phyloP scores from a whole-genome alignment of 1,140 invertebrate genomes.

The Eufriesea mexicana region DNA sequence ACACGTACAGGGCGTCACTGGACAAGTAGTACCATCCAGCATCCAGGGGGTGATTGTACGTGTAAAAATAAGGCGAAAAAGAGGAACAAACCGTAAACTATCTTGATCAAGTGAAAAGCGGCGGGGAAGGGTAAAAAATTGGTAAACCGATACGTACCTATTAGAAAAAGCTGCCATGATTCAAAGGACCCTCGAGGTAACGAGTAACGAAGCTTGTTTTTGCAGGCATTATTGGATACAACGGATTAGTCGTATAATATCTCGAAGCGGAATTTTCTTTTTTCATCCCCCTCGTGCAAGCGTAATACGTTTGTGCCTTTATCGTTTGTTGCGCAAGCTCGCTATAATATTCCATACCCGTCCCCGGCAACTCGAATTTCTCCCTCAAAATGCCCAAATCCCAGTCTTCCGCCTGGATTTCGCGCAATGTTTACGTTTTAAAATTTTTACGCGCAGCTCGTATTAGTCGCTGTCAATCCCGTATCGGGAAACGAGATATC shows the following conservation, averaged over 20 bases:
- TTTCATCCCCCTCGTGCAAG: neutral
- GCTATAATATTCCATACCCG: neutral
- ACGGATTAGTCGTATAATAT: slow-evolving; percentile 18
- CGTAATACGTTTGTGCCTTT: slow-evolving; percentile 16
- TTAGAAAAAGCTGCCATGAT: no score
- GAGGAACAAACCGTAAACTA: neutral
- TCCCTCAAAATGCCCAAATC: neutral
- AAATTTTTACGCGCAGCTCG: neutral
- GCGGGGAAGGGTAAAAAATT: neutral
- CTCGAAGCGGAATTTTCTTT: slow-evolving; percentile 11
- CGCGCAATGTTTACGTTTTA: neutral
- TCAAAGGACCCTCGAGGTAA: neutral
- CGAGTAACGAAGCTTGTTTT: neutral
- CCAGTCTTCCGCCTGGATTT: neutral
- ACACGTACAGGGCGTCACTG: no score
- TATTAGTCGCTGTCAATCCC: neutral
- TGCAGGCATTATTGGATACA: slow-evolving; percentile 10
- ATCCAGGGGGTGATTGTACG: no score
- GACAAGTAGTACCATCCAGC: no score
- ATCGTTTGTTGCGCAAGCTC: neutral
- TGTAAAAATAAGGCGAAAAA: neutral
- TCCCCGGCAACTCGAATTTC: neutral
- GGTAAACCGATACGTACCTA: neutral
- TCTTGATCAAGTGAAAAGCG: no score
- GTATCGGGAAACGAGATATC: neutral